Evolutionary conservation across 2,888 invertebrate species (phyloP), one percentile per base, ranked within the genome.

Genomic region (Helicoverpa assulta): DNA sequence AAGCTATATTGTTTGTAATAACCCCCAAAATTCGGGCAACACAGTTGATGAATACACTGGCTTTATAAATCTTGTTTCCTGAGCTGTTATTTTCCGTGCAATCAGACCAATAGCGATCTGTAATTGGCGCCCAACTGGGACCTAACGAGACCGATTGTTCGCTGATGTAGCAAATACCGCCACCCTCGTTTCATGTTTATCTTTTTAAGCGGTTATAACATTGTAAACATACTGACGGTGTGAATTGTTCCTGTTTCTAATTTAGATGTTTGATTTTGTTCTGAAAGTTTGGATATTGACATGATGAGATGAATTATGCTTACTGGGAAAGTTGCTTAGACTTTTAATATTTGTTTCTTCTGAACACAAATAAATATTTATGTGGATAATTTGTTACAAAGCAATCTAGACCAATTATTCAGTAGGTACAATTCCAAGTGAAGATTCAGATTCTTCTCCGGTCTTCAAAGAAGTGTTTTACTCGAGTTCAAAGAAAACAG

Each of bases 61-160:
- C 78, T 83, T 80, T 82, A 84, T 85, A 85, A 88, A 84, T 86
- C 75, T 80, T 74, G 84, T 86, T 88, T 85, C 80, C 75, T 77
- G 81, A 83, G 73, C 86, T 84, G 85, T 85, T 88, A 90, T 92
- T 90, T 90, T 90, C 91, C 89, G 86, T 82, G 86, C 91, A 92
- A 92, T 92, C 91, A 92, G 86, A 86, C 90, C 90, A 87, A 90
- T 89, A 87, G 87, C 86, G 86, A 84, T 83, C 80, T 81, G 90
- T 93, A 93, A 94, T 93, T 94, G 94, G 92, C 92, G 88, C 90
- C 93, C 93, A 88, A 88, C 90, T 82, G 93, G 81, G 89, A 80
- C 78, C 88, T 93, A 93, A 93, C 92, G 91, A 94, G 90, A 76
- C 81, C 87, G 88, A 92, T 93, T 93, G 93, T 92, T 87, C 90